These are phyloP conservation scores for Dromaius novaehollandiae DNA, from an alignment of 2,113 vertebrate genomes.

Conservation along the genomic window DNA sequence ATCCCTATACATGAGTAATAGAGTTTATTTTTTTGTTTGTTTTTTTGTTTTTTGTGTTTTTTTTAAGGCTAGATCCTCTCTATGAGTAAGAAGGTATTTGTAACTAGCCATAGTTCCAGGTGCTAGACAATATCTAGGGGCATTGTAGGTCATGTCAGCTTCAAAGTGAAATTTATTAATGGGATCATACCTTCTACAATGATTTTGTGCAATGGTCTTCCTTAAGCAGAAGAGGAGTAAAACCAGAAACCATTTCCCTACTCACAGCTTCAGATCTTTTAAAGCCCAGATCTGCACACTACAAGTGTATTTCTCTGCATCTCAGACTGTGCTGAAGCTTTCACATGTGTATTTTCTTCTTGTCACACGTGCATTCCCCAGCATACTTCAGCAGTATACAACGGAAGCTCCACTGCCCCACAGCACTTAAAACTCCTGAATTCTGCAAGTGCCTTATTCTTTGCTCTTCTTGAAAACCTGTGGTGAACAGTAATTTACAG, in stretches of 20 bases:
- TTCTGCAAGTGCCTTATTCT: background rate
- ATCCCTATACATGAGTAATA: rapidly evolving
- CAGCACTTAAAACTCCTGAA: background rate
- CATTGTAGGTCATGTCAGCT: background rate
- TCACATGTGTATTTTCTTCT: rapidly evolving
- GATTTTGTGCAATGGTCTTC: background rate
- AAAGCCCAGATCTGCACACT: background rate
- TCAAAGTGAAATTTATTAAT: background rate
- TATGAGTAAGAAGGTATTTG: background rate
- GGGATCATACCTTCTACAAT: background rate
- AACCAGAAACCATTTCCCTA: background rate
- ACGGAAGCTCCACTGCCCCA: background rate
- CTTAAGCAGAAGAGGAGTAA: background rate
- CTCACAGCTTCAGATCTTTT: background rate
- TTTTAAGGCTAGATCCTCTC: background rate
- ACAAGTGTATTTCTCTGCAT: background rate
- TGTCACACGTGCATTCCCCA: background rate
- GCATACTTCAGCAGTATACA: background rate
- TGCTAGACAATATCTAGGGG: background rate
- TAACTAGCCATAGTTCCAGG: background rate
- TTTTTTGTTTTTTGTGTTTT: background rate
- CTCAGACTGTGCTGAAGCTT: background rate
- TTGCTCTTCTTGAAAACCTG: background rate
- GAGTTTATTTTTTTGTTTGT: background rate
- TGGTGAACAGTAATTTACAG: background rate